Conservation (phyloP, 2,113 vertebrate genomes). For the Chunga burmeisteri region DNA sequence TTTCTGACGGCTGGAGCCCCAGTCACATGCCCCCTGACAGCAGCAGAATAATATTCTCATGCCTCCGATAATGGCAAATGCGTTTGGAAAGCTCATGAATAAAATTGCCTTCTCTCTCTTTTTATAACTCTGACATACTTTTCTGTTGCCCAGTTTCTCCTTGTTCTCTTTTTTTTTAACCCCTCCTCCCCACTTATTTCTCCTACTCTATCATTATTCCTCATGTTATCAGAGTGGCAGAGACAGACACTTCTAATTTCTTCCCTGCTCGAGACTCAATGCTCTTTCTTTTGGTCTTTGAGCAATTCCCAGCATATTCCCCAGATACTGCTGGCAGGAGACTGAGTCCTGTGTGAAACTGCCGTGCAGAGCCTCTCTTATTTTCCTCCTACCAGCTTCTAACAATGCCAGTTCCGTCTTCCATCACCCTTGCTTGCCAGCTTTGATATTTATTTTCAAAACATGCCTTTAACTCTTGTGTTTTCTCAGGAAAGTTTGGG, state of each 20-base stretch:
- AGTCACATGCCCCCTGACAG: conserved; percentile 54
- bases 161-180: not conserved
- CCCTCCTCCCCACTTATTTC: not conserved
- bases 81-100: conserved; percentile 52
- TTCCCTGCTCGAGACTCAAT: not conserved
- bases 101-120: conserved; percentile 56
- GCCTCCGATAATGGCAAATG: conserved; percentile 6
- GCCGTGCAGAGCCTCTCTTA: not conserved
- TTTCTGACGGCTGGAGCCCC: conserved; percentile 24
- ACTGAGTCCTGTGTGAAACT: not conserved
- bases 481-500: conserved; percentile 34
- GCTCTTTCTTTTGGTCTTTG: not conserved
- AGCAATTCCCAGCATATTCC: not conserved
- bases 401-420: not conserved
- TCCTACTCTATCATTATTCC: not conserved
- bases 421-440: not conserved
- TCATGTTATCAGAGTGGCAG: not conserved
- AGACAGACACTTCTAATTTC: conserved; percentile 13
- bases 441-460: conserved; percentile 52
- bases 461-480: conserved; percentile 26
- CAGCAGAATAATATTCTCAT: conserved; percentile 58
- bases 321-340: not conserved
- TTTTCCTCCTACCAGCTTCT: not conserved
- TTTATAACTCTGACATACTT: conserved; percentile 25
- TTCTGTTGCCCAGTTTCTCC: conserved; percentile 13